Conservation (phyloP, 2,113 vertebrate species). For the Mionectes macconnelli region DNA sequence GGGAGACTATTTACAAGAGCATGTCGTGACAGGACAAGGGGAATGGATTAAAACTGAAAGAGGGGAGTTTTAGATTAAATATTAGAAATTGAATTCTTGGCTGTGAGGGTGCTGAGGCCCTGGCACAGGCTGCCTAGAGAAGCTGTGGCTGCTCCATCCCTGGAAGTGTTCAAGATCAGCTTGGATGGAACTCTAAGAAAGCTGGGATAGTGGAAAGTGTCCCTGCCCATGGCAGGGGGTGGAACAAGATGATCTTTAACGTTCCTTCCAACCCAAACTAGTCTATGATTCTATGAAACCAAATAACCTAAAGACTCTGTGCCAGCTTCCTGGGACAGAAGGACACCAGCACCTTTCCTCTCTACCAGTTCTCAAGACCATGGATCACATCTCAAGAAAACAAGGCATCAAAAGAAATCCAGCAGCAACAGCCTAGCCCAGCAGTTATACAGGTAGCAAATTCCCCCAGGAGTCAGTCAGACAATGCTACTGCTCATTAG, state of each 20-base stretch:
- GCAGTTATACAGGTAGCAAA: constrained; percentile 23
- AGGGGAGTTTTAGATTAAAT: not conserved
- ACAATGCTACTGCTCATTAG: constrained; percentile 54
- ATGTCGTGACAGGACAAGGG: not conserved
- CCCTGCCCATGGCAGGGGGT: not conserved
- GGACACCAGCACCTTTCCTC: not conserved
- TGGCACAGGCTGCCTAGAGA: not conserved
- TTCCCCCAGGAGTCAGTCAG: constrained; percentile 20
- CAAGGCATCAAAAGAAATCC: not conserved
- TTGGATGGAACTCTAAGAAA: accelerated
- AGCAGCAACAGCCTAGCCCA: not conserved
- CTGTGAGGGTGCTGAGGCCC: not conserved
- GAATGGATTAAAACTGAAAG: not conserved
- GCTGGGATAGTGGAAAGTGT: not conserved
- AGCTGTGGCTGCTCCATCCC: not conserved
- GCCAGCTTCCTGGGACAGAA: not conserved
- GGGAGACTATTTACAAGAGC: not conserved
- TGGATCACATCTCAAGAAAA: not conserved
- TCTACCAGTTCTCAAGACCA: not conserved
- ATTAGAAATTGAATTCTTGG: not conserved
- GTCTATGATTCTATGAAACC: accelerated
- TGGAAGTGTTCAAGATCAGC: not conserved
- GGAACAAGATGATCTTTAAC: not conserved
- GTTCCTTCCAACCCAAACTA: not conserved
- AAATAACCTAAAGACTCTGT: not conserved